Percentiles rank a stretch among this genome's conserved stretches.
phyloP scores from a whole-genome alignment of 1,140 invertebrate species.

The Steinernema feltiae region DNA sequence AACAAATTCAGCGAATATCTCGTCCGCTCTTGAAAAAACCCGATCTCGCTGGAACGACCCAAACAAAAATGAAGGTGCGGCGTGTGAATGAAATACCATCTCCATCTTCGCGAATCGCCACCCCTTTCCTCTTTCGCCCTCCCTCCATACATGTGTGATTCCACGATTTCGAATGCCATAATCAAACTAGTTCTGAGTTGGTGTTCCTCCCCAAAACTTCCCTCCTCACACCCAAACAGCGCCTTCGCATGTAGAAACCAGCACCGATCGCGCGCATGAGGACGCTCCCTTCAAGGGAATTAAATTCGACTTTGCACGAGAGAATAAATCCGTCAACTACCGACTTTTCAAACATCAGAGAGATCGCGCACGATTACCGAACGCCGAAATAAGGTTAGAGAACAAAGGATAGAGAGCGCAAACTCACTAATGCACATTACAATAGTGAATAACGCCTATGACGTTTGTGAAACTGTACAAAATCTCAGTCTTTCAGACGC shows the following conservation, averaged over 20 bases:
- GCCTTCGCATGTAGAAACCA: background rate
- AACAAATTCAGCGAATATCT: background rate
- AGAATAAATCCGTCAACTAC: background rate
- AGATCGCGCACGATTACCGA: background rate
- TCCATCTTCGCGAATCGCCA: background rate
- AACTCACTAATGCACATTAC: no score
- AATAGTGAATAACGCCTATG: no score
- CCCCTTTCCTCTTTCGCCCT: background rate
- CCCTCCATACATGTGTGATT: background rate
- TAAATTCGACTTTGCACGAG: background rate
- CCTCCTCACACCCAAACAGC: conserved; percentile 3
- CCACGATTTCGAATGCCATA: conserved; percentile 10
- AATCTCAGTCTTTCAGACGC: no score
- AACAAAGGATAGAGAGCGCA: background rate
- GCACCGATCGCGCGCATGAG: background rate
- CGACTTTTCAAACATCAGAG: background rate
- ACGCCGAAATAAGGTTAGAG: background rate
- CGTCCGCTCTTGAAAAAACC: background rate
- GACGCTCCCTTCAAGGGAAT: background rate
- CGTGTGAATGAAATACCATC: background rate
- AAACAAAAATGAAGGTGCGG: conserved; percentile 1
- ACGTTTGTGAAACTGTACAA: no score
- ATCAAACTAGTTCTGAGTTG: conserved; percentile 10
- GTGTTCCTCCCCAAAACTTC: conserved; percentile 1
- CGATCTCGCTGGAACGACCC: background rate